Evolutionary conservation across 1,140 invertebrate genomes (phyloP).

Genomic region (Drosophila truncata): DNA sequence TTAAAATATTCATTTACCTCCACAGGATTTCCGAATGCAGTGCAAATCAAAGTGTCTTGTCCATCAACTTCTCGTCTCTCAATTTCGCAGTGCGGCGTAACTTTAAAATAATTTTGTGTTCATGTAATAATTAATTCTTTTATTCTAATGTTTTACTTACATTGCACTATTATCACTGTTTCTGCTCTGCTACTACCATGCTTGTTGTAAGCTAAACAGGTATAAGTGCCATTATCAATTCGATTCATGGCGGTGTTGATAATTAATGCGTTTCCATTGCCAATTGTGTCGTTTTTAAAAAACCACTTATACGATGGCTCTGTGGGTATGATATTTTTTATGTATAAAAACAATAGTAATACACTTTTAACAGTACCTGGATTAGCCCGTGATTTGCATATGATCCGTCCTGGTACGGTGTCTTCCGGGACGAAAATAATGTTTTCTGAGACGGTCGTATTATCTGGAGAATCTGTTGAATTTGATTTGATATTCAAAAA

Average conservation of each 20-base stretch:
- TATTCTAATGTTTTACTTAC: constrained; percentile 55
- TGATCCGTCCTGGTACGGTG: constrained; percentile 90
- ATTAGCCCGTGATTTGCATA: constrained; percentile 91
- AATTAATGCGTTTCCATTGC: constrained; percentile 72
- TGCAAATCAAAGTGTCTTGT: constrained; percentile 92
- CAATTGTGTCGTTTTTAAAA: constrained; percentile 75
- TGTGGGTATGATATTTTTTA: constrained; percentile 5
- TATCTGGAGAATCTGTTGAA: constrained; percentile 92
- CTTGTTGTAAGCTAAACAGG: constrained; percentile 74
- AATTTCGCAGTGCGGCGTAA: constrained; percentile 93
- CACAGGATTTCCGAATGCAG: constrained; percentile 92
- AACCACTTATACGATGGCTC: constrained; percentile 79
- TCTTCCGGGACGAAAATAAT: constrained; percentile 92
- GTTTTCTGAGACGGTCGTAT: constrained; percentile 90
- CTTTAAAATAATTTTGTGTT: constrained; percentile 86
- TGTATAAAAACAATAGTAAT: not conserved
- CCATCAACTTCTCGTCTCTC: constrained; percentile 90
- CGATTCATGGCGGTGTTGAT: constrained; percentile 75
- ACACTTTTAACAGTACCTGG: constrained; percentile 86
- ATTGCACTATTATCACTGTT: constrained; percentile 79
- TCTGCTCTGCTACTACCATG: constrained; percentile 71
- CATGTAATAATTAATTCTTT: not conserved
- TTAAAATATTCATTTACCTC: constrained; percentile 86
- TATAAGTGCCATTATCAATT: constrained; percentile 74
- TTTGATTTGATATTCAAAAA: not conserved